These are phyloP conservation scores for Hypothenemus hampei DNA, from an alignment of 1,140 invertebrate genomes.

Conservation along the genomic window DNA sequence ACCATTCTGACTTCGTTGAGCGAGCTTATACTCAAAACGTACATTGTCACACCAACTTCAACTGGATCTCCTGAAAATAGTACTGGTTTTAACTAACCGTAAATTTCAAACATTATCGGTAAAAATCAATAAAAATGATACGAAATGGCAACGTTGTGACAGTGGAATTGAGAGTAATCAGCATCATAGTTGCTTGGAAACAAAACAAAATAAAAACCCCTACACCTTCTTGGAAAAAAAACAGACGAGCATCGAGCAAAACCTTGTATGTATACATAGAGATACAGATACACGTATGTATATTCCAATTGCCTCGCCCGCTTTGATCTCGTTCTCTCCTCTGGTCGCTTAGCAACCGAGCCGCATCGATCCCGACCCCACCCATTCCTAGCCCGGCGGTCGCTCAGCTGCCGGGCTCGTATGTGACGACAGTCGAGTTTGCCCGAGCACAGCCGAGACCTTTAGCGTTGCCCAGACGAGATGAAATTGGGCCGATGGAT, in stretches of 20 bases:
- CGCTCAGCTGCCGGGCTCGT: constrained; percentile 24
- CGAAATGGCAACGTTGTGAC: no score
- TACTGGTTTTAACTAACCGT: no score
- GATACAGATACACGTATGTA: no score
- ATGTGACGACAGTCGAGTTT: constrained; percentile 12
- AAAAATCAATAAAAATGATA: no score
- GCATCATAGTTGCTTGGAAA: no score
- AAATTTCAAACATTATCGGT: no score
- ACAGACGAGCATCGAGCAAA: constrained; percentile 10
- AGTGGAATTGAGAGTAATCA: no score
- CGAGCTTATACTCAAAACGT: constrained; percentile 97
- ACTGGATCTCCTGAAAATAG: constrained; percentile 86
- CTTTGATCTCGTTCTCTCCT: constrained; percentile 24
- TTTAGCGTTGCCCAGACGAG: neutral
- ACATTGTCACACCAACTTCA: constrained; percentile 96
- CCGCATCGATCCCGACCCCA: constrained; percentile 23
- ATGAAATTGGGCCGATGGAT: constrained; percentile 4
- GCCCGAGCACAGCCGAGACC: neutral
- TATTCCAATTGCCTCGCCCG: constrained; percentile 7
- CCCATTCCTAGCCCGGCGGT: constrained; percentile 4
- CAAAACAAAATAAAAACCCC: neutral
- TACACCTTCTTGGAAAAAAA: neutral
- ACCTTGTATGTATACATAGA: no score
- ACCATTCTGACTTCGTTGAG: constrained; percentile 99
- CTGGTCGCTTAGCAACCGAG: constrained; percentile 16